These are phyloP conservation scores for Epinephelus coioides DNA, from an alignment of 2,797 vertebrate genomes.

Conservation along the genomic window DNA sequence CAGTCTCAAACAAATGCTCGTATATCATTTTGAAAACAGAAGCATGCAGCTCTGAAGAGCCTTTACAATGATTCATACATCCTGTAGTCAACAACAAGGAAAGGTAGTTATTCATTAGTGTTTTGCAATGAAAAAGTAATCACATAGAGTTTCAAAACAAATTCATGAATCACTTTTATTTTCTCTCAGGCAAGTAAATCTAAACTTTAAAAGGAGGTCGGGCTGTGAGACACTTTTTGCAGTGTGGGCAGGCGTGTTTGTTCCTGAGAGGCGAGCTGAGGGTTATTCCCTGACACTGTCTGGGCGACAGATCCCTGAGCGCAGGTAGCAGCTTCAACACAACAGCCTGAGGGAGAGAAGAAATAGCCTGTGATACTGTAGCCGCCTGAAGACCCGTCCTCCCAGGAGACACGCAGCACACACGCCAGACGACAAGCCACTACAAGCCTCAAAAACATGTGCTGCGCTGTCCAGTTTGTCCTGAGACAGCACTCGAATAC, in stretches of 20 bases:
- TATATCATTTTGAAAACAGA: too few relatives aligned
- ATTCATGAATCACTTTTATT: not conserved
- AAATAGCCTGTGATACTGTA: slow-evolving; percentile 21
- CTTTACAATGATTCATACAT: not conserved
- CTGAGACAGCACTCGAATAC: not conserved
- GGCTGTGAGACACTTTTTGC: not conserved
- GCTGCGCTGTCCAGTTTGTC: not conserved
- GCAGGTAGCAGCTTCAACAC: slow-evolving; percentile 18
- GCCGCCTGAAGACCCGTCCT: slow-evolving; percentile 11
- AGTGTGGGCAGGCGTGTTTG: slow-evolving; percentile 3
- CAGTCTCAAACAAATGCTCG: too few relatives aligned
- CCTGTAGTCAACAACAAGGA: too few relatives aligned
- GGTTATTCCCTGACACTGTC: slow-evolving; percentile 31
- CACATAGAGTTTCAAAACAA: not conserved
- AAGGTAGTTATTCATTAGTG: too few relatives aligned
- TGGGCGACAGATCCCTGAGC: slow-evolving; percentile 25
- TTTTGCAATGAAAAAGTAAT: not conserved
- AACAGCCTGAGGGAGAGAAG: slow-evolving; percentile 27
- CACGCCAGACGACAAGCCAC: slow-evolving; percentile 2
- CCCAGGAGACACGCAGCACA: slow-evolving; percentile 14
- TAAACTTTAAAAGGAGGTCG: not conserved
- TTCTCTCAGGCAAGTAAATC: not conserved
- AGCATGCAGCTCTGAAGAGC: not conserved
- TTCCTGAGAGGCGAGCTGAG: not conserved
- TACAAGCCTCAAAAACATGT: not conserved